Evolutionary conservation across 2,797 vertebrate genomes (phyloP).

Genomic region (Myotis daubentonii): DNA sequence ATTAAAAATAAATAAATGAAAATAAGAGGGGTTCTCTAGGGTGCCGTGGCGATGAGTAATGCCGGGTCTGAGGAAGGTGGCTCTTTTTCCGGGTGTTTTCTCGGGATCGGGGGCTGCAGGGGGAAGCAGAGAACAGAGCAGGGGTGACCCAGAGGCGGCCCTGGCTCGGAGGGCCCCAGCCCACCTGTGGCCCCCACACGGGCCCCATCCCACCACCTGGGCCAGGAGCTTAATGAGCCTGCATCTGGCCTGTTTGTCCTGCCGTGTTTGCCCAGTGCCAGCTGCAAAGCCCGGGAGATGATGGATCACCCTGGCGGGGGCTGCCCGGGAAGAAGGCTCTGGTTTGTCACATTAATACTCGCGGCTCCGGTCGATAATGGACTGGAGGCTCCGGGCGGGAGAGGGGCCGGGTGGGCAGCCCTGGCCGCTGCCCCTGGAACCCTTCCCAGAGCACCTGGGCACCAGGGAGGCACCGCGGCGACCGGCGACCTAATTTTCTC

Average conservation of each 20-base stretch:
- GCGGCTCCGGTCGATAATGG: constrained; percentile 41
- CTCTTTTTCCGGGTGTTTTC: neutral
- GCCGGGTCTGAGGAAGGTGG: neutral
- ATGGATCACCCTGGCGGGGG: constrained; percentile 26
- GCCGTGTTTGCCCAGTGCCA: constrained; percentile 69
- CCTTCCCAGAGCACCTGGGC: neutral
- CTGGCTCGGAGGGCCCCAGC: neutral
- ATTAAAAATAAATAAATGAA: no score
- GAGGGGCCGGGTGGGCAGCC: neutral
- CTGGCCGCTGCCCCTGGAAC: neutral
- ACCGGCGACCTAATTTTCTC: constrained; percentile 69
- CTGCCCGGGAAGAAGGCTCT: constrained; percentile 38
- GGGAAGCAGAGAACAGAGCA: neutral
- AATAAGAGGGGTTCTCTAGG: neutral
- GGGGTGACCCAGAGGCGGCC: neutral
- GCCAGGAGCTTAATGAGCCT: neutral
- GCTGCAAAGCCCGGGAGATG: constrained; percentile 3
- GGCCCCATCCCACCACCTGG: constrained; percentile 47
- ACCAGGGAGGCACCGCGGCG: neutral
- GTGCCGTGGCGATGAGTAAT: neutral
- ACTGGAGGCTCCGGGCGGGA: neutral
- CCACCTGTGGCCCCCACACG: neutral
- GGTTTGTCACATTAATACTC: constrained; percentile 44
- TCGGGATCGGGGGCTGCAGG: neutral
- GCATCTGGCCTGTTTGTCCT: constrained; percentile 47